Base-by-base conservation (phyloP, 2,888 invertebrate species). In the Reticulitermes lucifugus region DNA sequence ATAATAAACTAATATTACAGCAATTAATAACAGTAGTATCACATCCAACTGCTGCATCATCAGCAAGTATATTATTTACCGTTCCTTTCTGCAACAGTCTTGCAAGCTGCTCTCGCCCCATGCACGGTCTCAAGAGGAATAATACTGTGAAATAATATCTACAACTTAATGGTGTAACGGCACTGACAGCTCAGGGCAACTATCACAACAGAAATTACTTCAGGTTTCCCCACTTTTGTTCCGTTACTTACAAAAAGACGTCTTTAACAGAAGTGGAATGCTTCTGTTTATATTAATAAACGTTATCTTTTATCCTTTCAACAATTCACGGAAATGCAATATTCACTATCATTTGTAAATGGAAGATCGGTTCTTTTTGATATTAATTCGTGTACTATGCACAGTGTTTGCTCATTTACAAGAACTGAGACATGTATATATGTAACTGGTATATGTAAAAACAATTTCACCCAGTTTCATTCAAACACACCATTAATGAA, bases 131-230 rank as follows among this genome's bases (percentile, higher is more conserved):
- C 71, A 60, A 79, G 71, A 81, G 85, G 71, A 82, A 87, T 87
- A 87, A 87, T 87, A 87, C 87, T 87, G 87, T 87, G 86, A 87
- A 87, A 87, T 87, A 87, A 87, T 87, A 87, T 87, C 87, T 86
- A 87, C 84, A 86, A 87, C 85, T 80, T 79, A 81, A 83, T 81
- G 81, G 81, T 51, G 83, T 70, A 85, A 86, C 84, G 84, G 83
- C 43, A 65, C 65, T 75, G 51, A 81, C 81, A 81, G 51, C 77
- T 81, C 83, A 82, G 82, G 59, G 79, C 86, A 86, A 79, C 84
- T 86, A 86, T 86, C 84, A 86, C 86, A 86, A 84, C 83, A 65
- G 84, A 86, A 87, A 86, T 86, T 81, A 87, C 84, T 84, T 65
- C 83, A 85, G 83, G 75, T 83, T 84, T 86, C 46, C 79, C 73